phyloP scores from a whole-genome alignment of 2,797 vertebrate genomes.

The Pipistrellus kuhlii region DNA sequence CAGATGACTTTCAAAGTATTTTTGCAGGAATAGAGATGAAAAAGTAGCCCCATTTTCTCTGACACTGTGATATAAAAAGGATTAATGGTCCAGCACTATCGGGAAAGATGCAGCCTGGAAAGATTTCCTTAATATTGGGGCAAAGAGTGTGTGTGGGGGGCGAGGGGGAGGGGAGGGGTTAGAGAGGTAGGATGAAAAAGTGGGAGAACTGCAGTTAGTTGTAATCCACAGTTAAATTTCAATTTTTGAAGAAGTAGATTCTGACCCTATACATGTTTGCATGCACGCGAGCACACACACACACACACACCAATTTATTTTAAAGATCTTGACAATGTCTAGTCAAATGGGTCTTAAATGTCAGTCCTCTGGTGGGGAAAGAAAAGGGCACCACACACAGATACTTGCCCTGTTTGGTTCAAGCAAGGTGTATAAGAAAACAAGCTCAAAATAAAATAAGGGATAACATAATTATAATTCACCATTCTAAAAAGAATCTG shows the following conservation, averaged over 20 bases:
- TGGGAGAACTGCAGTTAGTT: not conserved
- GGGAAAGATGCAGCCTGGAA: not conserved
- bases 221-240: not conserved
- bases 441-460: slow-evolving; percentile 63
- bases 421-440: slow-evolving; percentile 63
- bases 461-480: slow-evolving; percentile 43
- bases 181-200: no score
- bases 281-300: not conserved
- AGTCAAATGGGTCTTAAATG: slow-evolving; percentile 82
- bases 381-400: slow-evolving; percentile 71
- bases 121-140: not conserved
- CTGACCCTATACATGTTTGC: not conserved
- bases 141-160: no score
- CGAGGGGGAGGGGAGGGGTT: accelerated
- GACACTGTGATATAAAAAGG: not conserved
- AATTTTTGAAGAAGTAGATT: slow-evolving; percentile 34
- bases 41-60: slow-evolving; percentile 52
- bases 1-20: slow-evolving; percentile 54
- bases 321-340: slow-evolving; percentile 70
- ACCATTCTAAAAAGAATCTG: not conserved
- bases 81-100: not conserved
- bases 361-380: slow-evolving; percentile 75
- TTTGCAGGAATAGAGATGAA: slow-evolving; percentile 53
- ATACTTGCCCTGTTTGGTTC: slow-evolving; percentile 50
- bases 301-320: not conserved